Evolutionary conservation across 2,888 invertebrate genomes (phyloP).

Genomic region (Adelognathus sp.): DNA sequence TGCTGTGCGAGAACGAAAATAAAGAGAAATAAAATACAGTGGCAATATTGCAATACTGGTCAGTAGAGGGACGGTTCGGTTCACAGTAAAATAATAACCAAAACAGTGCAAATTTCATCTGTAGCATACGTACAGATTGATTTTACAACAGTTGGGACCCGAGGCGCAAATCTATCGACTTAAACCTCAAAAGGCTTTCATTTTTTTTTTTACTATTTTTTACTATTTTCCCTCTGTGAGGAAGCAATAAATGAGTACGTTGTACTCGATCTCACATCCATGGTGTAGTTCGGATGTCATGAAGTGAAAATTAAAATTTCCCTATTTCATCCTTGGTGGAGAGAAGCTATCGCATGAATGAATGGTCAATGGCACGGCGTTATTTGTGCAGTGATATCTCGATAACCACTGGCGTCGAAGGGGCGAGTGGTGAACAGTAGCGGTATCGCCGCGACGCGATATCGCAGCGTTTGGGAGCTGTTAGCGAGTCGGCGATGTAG

Average conservation of each 20-base stretch:
- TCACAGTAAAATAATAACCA: background rate
- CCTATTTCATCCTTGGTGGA: background rate
- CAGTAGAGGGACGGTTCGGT: background rate
- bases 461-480: conserved; percentile 30
- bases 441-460: conserved; percentile 11
- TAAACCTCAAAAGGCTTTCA: too few species aligned
- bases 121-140: too few species aligned
- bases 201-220: too few species aligned
- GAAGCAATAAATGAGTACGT: too few species aligned
- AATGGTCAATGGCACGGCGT: conserved; percentile 13
- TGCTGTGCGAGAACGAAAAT: background rate
- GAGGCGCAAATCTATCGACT: too few species aligned
- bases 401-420: conserved; percentile 24
- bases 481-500: conserved; percentile 56
- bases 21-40: conserved; percentile 41
- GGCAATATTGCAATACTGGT: conserved; percentile 57
- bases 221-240: too few species aligned
- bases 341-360: background rate
- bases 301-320: too few species aligned
- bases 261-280: too few species aligned
- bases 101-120: background rate
- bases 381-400: conserved; percentile 32
- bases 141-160: too few species aligned
- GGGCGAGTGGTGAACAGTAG: conserved; percentile 15
- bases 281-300: too few species aligned